Percentiles rank a stretch among this genome's conserved stretches.
Evolutionary conservation across 1,140 invertebrate genomes (phyloP).

Genomic region (Copidosoma floridanum): DNA sequence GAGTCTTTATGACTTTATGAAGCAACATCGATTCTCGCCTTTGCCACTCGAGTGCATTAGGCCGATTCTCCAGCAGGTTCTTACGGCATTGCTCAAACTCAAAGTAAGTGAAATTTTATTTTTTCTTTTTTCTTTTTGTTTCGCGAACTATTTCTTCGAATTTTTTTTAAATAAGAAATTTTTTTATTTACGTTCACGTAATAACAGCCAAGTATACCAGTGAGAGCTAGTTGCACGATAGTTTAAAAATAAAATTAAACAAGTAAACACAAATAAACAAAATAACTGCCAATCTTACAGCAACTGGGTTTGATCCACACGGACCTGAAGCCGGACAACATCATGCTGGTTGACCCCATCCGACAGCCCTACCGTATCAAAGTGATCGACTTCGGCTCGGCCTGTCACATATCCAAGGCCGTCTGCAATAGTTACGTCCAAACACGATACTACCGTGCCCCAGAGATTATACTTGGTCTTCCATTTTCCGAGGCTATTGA

Average conservation of each 20-base stretch:
- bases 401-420: constrained; percentile 97
- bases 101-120: constrained; percentile 64
- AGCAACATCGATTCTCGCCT: constrained; percentile 99
- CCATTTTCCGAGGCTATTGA: constrained; percentile 99
- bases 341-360: constrained; percentile 98
- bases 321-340: constrained; percentile 99
- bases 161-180: no score
- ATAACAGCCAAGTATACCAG: no score
- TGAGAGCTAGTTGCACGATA: no score
- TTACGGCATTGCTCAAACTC: constrained; percentile 96
- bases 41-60: constrained; percentile 97
- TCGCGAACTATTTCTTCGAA: no score
- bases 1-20: constrained; percentile 99
- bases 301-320: constrained; percentile 99
- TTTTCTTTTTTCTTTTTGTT: not conserved
- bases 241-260: no score
- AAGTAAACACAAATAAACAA: no score
- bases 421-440: constrained; percentile 99
- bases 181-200: no score
- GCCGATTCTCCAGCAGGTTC: constrained; percentile 97
- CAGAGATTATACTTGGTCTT: constrained; percentile 96
- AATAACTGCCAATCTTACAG: no score
- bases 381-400: constrained; percentile 99
- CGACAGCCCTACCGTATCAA: constrained; percentile 96
- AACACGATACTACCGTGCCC: constrained; percentile 97